Evolutionary conservation across 2,888 invertebrate genomes (phyloP).

Genomic region (Ligdia adustata): DNA sequence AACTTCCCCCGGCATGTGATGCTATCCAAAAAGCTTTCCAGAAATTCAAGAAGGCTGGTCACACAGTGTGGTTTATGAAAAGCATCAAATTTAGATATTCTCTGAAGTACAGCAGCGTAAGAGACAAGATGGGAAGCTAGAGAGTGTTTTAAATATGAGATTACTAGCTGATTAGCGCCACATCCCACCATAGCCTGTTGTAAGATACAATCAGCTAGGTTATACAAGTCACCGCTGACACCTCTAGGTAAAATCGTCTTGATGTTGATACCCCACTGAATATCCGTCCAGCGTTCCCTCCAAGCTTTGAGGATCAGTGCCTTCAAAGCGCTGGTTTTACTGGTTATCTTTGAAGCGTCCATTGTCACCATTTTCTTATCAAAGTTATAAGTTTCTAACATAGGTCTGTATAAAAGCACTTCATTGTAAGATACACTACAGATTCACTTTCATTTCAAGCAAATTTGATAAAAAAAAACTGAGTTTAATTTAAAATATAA

Average conservation of each 20-base stretch:
- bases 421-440: not conserved
- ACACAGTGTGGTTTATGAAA: constrained; percentile 95
- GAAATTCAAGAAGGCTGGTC: constrained; percentile 92
- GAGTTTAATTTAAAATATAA: too few relatives aligned
- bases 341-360: constrained; percentile 91
- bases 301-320: constrained; percentile 93
- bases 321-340: constrained; percentile 92
- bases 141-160: constrained; percentile 96
- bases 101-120: constrained; percentile 93
- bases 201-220: constrained; percentile 95
- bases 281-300: constrained; percentile 97
- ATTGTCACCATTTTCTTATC: constrained; percentile 58
- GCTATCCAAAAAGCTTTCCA: constrained; percentile 87
- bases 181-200: constrained; percentile 97
- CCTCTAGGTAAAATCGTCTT: constrained; percentile 95
- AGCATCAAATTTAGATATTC: constrained; percentile 95
- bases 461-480: too few relatives aligned
- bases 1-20: constrained; percentile 90
- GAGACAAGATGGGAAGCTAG: constrained; percentile 95
- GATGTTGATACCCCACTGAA: constrained; percentile 98
- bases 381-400: not conserved
- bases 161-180: constrained; percentile 94
- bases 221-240: constrained; percentile 97
- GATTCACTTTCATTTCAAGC: too few relatives aligned
- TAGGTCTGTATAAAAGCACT: not conserved